These are phyloP conservation scores for Luperina testacea DNA, from an alignment of 2,888 invertebrate species.

Conservation along the genomic window DNA sequence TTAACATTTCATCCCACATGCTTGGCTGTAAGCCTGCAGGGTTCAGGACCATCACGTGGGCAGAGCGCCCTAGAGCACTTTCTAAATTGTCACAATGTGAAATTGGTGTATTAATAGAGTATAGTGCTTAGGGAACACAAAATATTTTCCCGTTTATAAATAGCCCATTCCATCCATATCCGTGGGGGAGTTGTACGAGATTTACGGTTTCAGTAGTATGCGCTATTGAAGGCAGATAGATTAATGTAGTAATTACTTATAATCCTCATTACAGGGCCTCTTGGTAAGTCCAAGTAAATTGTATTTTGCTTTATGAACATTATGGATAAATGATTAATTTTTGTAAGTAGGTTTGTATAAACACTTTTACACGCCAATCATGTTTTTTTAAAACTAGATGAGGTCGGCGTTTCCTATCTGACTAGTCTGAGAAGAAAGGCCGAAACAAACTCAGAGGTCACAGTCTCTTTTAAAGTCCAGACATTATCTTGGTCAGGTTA, in stretches of 20 bases:
- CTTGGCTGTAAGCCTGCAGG: slow-evolving; percentile 28
- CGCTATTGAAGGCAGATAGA: neutral
- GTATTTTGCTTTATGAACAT: neutral
- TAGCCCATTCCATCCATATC: neutral
- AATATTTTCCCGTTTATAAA: slow-evolving; percentile 10
- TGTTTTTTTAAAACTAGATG: too few species aligned
- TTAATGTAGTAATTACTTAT: neutral
- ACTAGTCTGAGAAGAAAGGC: too few species aligned
- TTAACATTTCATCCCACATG: slow-evolving; percentile 52
- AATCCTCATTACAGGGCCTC: too few species aligned
- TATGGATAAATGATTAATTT: too few species aligned
- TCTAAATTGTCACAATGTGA: slow-evolving; percentile 31
- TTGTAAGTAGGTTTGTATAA: too few species aligned
- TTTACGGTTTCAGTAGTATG: neutral
- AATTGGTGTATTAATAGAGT: slow-evolving; percentile 26
- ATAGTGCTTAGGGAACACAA: slow-evolving; percentile 13
- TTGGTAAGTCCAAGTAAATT: neutral
- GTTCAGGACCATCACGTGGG: slow-evolving; percentile 36
- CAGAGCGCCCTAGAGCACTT: slow-evolving; percentile 28
- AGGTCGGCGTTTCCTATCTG: too few species aligned
- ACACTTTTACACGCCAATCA: too few species aligned
- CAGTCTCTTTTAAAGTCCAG: too few species aligned
- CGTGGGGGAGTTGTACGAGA: neutral
- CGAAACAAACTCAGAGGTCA: too few species aligned
- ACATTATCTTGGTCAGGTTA: too few species aligned